Percentiles rank a stretch among this genome's conserved stretches.
These are phyloP conservation scores for Setophaga coronata DNA, from an alignment of 2,113 vertebrate genomes.

Conservation along the genomic window DNA sequence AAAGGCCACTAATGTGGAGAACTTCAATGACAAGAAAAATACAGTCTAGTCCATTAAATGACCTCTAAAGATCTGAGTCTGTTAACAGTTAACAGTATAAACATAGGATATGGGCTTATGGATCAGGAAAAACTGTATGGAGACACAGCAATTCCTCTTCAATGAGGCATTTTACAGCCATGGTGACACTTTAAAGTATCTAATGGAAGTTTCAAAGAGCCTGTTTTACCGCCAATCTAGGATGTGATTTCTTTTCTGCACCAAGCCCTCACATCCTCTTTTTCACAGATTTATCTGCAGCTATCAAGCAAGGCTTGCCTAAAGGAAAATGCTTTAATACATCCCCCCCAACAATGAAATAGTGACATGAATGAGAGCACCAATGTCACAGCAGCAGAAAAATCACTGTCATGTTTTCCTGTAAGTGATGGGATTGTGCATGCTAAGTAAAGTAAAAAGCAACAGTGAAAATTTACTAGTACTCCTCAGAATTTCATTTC, in stretches of 20 bases:
- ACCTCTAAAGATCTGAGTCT: constrained; percentile 24
- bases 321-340: neutral
- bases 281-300: neutral
- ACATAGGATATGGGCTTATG: neutral
- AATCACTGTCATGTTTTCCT: neutral
- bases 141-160: constrained; percentile 41
- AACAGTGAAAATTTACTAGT: neutral
- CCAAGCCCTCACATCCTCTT: neutral
- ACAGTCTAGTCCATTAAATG: constrained; percentile 44
- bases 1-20: constrained; percentile 42
- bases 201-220: constrained; percentile 28
- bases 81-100: constrained; percentile 42
- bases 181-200: neutral
- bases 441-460: neutral
- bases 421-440: neutral
- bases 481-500: neutral
- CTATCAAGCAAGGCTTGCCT: neutral
- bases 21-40: constrained; percentile 58
- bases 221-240: neutral
- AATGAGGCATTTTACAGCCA: constrained; percentile 38
- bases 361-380: neutral
- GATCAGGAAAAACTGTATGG: constrained; percentile 8
- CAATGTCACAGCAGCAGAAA: neutral
- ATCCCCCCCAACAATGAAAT: neutral
- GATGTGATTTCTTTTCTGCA: constrained; percentile 5